Evolutionary conservation across 2,113 vertebrate species (phyloP).

Genomic region (Oriolus oriolus): DNA sequence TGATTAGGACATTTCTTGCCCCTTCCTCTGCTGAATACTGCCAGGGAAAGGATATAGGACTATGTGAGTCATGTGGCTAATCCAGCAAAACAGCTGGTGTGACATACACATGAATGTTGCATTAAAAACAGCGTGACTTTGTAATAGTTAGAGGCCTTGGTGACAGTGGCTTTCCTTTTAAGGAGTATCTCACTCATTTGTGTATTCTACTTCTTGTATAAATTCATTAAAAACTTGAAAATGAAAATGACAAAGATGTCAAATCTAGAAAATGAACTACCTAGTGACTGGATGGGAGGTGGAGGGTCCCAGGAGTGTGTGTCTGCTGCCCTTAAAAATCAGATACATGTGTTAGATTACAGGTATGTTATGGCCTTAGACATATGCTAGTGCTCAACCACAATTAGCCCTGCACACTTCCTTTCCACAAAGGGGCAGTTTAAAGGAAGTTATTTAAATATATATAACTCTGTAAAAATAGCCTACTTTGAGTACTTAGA

Average conservation of each 20-base stretch:
- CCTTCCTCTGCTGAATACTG: not conserved
- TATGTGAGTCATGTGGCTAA: not conserved
- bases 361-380: not conserved
- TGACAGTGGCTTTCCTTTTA: not conserved
- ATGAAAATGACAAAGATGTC: not conserved
- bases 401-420: not conserved
- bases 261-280: not conserved
- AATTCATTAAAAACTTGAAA: not conserved
- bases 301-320: not conserved
- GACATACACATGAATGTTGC: not conserved
- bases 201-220: not conserved
- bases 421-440: not conserved
- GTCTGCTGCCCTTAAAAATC: not conserved
- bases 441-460: not conserved
- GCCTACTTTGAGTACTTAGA: not conserved
- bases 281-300: not conserved
- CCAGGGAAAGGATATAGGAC: not conserved
- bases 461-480: not conserved
- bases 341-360: not conserved
- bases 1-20: not conserved
- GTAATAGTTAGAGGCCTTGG: not conserved
- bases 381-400: not conserved
- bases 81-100: not conserved
- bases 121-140: not conserved
- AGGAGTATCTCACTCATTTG: not conserved